A percentile compares a stretch with the other conserved stretches of the same genome.
These are phyloP conservation scores for Dipodomys stephensi DNA, from an alignment of 2,113 vertebrate genomes.

Conservation along the genomic window DNA sequence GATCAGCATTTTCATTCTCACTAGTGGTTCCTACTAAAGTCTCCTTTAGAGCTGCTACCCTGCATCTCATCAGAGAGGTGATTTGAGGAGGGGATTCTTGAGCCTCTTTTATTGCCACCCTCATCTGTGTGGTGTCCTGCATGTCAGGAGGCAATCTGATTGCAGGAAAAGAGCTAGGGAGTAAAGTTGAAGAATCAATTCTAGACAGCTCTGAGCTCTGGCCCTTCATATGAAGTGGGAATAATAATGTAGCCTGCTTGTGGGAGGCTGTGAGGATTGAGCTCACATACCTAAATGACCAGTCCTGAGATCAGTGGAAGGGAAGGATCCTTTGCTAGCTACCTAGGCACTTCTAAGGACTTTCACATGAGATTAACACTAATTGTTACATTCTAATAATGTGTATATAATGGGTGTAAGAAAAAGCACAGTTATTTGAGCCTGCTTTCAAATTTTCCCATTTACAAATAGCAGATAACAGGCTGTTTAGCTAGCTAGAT, in stretches of 20 bases:
- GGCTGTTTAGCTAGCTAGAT: neutral
- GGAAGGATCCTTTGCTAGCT: neutral
- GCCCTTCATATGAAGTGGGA: neutral
- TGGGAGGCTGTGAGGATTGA: neutral
- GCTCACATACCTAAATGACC: neutral
- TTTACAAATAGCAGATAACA: neutral
- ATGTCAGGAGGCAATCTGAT: neutral
- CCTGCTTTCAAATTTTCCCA: slow-evolving; percentile 22
- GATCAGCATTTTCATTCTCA: neutral
- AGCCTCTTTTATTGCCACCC: neutral
- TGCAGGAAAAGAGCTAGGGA: neutral
- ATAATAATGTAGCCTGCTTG: neutral
- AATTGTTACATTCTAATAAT: slow-evolving; percentile 19
- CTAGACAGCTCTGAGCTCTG: neutral
- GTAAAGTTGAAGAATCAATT: neutral
- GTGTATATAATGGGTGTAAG: neutral
- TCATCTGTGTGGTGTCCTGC: neutral
- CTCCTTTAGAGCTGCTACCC: neutral
- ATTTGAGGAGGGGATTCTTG: neutral
- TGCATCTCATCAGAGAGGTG: neutral
- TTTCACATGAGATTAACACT: neutral
- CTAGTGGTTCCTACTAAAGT: neutral
- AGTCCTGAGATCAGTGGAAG: neutral
- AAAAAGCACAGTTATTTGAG: neutral
- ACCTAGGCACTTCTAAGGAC: neutral